phyloP scores from a whole-genome alignment of 1,140 invertebrate genomes.

The Bombus sibiricus region DNA sequence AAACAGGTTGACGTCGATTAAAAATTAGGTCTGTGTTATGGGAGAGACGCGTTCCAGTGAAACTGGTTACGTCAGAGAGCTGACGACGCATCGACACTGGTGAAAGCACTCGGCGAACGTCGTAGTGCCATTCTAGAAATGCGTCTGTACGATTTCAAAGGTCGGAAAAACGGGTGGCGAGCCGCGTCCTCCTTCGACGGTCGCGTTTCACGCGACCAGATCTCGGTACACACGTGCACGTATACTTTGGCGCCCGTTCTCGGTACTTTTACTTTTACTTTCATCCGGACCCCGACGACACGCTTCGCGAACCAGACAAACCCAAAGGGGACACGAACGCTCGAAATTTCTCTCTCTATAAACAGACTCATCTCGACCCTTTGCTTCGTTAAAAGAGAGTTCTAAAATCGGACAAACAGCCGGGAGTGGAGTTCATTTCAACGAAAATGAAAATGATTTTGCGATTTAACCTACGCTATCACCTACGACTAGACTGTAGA shows the following conservation, averaged over 20 bases:
- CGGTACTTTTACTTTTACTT: slow-evolving; percentile 35
- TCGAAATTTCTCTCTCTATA: slow-evolving; percentile 7
- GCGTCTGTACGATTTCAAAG: slow-evolving; percentile 28
- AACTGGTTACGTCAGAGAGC: slow-evolving; percentile 1
- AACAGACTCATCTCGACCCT: neutral
- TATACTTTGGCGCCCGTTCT: too few species aligned
- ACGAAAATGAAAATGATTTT: neutral
- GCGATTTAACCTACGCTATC: neutral
- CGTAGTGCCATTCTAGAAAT: slow-evolving; percentile 21
- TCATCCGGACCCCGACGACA: neutral
- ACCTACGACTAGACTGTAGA: accelerated
- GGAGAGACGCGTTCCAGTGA: neutral
- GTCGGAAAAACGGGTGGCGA: slow-evolving; percentile 29
- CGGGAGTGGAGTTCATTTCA: neutral
- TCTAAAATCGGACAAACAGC: neutral
- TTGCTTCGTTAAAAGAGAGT: too few species aligned
- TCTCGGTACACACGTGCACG: neutral
- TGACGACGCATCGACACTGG: neutral
- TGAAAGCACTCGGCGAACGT: slow-evolving; percentile 26
- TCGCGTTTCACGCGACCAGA: slow-evolving; percentile 18
- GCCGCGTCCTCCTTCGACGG: slow-evolving; percentile 10
- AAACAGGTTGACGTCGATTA: slow-evolving; percentile 27
- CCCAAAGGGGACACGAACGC: neutral
- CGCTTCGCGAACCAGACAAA: neutral
- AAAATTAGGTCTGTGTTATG: slow-evolving; percentile 19